phyloP scores from a whole-genome alignment of 2,113 vertebrate genomes.

The Tiliqua scincoides region DNA sequence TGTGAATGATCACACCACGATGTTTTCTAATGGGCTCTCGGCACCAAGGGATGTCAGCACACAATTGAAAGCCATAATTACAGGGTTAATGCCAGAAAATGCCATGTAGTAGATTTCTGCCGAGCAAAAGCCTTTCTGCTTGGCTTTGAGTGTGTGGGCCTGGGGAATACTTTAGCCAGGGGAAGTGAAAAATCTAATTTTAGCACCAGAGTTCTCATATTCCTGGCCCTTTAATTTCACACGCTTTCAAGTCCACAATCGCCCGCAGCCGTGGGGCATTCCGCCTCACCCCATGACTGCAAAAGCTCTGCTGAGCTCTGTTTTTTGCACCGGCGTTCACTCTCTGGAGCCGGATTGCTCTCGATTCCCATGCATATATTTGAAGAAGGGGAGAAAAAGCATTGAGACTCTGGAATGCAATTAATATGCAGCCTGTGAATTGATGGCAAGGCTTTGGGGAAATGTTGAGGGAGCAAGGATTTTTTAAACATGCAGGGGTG shows the following conservation, averaged over 20 bases:
- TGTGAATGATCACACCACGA: too few species aligned
- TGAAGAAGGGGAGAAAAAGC: not conserved
- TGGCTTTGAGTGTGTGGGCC: not conserved
- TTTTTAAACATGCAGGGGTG: not conserved
- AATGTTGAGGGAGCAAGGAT: not conserved
- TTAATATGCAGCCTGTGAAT: not conserved
- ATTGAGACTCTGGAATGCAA: not conserved
- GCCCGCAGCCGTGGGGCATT: not conserved
- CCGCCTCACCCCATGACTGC: not conserved
- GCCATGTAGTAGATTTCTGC: not conserved
- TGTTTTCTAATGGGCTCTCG: not conserved
- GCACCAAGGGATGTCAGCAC: not conserved
- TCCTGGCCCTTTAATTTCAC: not conserved
- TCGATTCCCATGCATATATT: not conserved
- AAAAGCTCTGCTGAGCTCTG: not conserved
- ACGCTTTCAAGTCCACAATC: not conserved
- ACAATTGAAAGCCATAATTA: not conserved
- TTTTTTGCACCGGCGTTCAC: not conserved
- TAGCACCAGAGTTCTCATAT: not conserved
- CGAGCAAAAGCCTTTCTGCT: not conserved
- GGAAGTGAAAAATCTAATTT: not conserved
- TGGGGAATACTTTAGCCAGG: not conserved
- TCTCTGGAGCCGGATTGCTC: not conserved
- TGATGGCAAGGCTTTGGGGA: not conserved
- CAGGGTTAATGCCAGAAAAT: not conserved